phyloP scores from a whole-genome alignment of 2,797 vertebrate genomes.

The Eulemur mongoz region DNA sequence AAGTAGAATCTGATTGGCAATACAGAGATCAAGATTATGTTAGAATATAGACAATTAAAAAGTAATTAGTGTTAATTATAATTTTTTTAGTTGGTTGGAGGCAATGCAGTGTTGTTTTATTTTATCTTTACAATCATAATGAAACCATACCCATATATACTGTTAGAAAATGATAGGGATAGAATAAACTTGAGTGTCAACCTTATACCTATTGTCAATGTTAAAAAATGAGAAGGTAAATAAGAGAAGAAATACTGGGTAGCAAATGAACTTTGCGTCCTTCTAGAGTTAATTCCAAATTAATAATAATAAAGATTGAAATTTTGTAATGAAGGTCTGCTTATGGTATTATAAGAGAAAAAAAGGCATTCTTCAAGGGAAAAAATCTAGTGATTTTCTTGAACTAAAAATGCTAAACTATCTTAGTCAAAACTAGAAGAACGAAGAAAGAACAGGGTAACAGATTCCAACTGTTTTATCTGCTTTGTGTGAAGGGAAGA shows the following conservation, averaged over 20 bases:
- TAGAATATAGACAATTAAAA: background rate
- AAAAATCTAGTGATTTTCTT: background rate
- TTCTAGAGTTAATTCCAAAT: background rate
- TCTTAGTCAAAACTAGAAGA: background rate
- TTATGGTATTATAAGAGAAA: background rate
- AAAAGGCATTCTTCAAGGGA: background rate
- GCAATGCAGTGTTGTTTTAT: background rate
- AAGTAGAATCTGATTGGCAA: background rate
- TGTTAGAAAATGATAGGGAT: background rate
- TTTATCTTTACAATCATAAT: background rate
- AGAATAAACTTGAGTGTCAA: background rate
- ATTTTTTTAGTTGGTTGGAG: background rate
- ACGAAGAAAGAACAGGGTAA: background rate
- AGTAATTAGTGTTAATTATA: background rate
- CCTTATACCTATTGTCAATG: background rate
- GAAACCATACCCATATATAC: background rate
- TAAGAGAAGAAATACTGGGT: background rate
- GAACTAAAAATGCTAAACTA: background rate
- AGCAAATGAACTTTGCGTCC: background rate
- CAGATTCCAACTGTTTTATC: background rate
- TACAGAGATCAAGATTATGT: background rate
- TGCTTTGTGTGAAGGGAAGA: background rate
- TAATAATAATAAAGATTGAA: background rate
- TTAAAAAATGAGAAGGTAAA: background rate
- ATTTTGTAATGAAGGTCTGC: background rate